Conservation (phyloP, 2,888 invertebrate species). For the Baronia brevicornis region DNA sequence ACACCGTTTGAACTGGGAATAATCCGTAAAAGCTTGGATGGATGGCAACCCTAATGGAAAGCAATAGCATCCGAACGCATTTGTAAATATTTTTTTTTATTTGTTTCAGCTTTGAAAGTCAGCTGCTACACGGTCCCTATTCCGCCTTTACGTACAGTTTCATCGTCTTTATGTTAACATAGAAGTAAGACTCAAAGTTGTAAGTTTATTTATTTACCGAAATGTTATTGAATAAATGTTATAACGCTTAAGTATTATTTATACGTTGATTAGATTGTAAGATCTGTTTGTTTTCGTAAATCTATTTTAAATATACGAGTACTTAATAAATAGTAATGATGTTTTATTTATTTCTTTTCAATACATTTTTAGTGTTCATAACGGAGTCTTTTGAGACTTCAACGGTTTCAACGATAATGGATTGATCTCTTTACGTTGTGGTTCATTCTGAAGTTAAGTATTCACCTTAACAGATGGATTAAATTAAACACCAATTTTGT, state of each 20-base stretch:
- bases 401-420: not conserved
- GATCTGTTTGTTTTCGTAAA: slow-evolving; percentile 6
- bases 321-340: not conserved
- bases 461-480: too few species aligned
- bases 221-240: slow-evolving; percentile 2
- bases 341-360: not conserved
- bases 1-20: too few species aligned
- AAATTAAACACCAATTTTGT: too few species aligned
- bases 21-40: too few species aligned
- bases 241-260: slow-evolving; percentile 13
- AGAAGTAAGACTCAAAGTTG: slow-evolving; percentile 7
- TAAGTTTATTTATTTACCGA: slow-evolving; percentile 6
- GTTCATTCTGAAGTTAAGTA: too few species aligned
- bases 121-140: slow-evolving; percentile 1
- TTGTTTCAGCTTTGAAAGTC: slow-evolving; percentile 19
- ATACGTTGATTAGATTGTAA: slow-evolving; percentile 11
- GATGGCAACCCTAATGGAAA: too few species aligned
- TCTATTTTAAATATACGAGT: slow-evolving; percentile 6
- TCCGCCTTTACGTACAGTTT: slow-evolving; percentile 17
- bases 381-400: not conserved
- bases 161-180: slow-evolving; percentile 2
- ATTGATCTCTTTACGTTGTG: too few species aligned
- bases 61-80: too few species aligned
- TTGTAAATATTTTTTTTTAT: too few species aligned
- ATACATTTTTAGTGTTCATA: not conserved